Base-by-base conservation (phyloP, 2,888 invertebrate genomes). In the Pollenia labialis region DNA sequence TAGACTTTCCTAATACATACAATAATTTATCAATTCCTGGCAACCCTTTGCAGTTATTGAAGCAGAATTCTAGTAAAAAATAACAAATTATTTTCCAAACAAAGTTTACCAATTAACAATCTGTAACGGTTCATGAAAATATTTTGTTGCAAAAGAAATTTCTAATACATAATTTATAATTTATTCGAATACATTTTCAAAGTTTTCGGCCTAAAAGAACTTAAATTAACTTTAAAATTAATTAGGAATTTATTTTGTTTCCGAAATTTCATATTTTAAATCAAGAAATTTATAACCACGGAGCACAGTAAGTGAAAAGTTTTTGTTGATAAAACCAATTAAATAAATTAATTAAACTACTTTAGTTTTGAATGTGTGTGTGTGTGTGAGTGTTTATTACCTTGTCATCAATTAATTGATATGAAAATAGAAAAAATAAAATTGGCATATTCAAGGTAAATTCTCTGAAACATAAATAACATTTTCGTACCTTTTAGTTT, bases 371-470 rank as follows among this genome's bases (percentile, higher is more conserved):
- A 16, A 42, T 16, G 0, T 32, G 32, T 32, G 6, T 46, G 8
- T n/a, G 16, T 54, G 44, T 32, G 18, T 66, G 7, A 32, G 32
- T 32, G 32, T 32, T 9, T 12, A 23, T 71, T 44, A 64, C 80
- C 62, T 81, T 72, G 72, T 48, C 46, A 18, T 52, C 54, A 64
- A 72, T 72, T 52, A 64, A 72, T 72, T 52, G 46, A 72, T 64
- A 32, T 72, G 54, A 72, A 48, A 48, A 72, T 18, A 76, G 50
- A 69, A 58, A 69, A 52, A 42, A 42, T 54, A 16, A 62, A 42
- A 56, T 72, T 81, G 71, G 14, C 62, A 40, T 44, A 10, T 48
- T 56, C 62, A 84, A 84, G 74, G 68, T 11, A 10, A 72, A 40
- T 56, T 68, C 44, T 16, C 52, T 76, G 54, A 60, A 4, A 74